phyloP scores from a whole-genome alignment of 2,113 vertebrate genomes.

The Myotis lucifugus region DNA sequence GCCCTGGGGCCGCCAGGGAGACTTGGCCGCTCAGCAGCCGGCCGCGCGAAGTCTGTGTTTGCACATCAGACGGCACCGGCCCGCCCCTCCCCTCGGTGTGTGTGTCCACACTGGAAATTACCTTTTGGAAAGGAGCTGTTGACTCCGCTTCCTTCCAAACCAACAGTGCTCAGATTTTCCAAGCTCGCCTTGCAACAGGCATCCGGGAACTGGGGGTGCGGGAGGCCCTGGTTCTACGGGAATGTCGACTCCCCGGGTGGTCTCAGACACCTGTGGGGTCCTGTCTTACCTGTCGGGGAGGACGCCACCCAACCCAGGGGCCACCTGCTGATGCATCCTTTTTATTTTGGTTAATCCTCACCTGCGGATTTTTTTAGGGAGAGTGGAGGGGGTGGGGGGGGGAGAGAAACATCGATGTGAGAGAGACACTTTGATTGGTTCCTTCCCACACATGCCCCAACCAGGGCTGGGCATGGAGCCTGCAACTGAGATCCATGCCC shows the following conservation, averaged over 20 bases:
- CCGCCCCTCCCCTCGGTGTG: no score
- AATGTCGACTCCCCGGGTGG: neutral
- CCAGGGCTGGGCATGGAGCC: no score
- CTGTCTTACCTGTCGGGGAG: neutral
- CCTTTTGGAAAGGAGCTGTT: neutral
- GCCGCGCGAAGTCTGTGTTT: neutral
- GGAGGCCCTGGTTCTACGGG: neutral
- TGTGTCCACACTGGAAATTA: neutral
- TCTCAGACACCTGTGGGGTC: neutral
- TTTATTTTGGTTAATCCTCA: neutral
- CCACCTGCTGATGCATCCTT: rapidly evolving
- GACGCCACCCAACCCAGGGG: rapidly evolving
- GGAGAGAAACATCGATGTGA: no score
- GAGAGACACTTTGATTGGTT: no score
- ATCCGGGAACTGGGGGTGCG: neutral
- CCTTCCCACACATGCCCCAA: no score
- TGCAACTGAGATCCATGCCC: no score
- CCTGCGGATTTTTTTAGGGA: no score
- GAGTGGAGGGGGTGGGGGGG: no score
- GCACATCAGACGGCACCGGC: neutral
- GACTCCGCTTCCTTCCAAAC: neutral
- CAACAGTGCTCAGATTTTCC: neutral
- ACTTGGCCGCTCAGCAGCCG: neutral
- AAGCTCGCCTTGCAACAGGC: neutral
- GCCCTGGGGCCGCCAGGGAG: neutral